These are phyloP conservation scores for Carcharodon carcharias DNA, from an alignment of 2,797 vertebrate species.

Conservation along the genomic window DNA sequence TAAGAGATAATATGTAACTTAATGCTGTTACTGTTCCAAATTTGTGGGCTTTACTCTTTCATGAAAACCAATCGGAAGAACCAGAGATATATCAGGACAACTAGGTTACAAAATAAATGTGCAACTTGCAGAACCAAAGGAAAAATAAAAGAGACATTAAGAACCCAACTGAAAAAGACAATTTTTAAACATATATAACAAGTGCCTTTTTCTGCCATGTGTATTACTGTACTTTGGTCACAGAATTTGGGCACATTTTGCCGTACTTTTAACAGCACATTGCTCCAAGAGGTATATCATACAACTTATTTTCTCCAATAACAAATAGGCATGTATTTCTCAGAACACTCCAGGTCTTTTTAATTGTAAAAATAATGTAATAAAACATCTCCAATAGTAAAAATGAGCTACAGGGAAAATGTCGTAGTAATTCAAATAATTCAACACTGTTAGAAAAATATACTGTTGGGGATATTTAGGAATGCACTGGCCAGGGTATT, in stretches of 20 bases:
- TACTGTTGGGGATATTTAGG: not conserved
- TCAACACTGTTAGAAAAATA: not conserved
- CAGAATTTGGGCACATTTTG: not conserved
- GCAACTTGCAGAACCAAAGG: not conserved
- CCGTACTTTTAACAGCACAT: not conserved
- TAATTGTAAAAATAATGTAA: not conserved
- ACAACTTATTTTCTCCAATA: not conserved
- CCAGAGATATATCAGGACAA: not conserved
- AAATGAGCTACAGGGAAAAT: not conserved
- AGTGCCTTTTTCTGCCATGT: not conserved
- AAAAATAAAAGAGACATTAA: not conserved
- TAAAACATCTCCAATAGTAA: not conserved
- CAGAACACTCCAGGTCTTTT: not conserved
- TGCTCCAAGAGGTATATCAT: not conserved
- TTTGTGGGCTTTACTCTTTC: not conserved
- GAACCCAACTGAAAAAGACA: not conserved
- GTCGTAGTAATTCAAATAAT: not conserved
- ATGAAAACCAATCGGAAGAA: not conserved
- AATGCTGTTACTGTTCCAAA: not conserved
- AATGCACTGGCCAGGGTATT: not conserved
- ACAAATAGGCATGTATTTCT: not conserved
- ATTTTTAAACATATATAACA: not conserved
- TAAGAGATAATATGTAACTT: not conserved
- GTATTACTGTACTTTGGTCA: not conserved
- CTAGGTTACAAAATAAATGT: not conserved